Evolutionary conservation across 53 echinoderm and acorn worm genomes (phyloP).

Genomic region (Apostichopus leukothele): DNA sequence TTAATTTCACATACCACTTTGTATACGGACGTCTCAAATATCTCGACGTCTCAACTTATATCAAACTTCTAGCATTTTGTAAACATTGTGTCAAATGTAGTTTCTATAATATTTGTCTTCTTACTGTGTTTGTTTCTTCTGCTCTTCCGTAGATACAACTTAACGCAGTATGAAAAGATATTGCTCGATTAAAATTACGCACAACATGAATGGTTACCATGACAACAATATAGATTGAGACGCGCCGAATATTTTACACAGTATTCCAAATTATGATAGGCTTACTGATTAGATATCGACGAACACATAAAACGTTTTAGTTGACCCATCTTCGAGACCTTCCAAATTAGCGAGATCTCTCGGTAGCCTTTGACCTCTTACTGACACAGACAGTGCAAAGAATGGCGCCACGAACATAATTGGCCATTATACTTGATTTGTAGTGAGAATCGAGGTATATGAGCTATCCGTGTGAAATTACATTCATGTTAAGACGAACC

Average conservation of each 20-base stretch:
- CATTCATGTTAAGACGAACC: not conserved
- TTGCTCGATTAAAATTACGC: too few species aligned
- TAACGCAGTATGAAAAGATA: too few species aligned
- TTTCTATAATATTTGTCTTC: too few species aligned
- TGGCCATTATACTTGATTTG: not conserved
- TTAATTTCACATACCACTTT: too few species aligned
- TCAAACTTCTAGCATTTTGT: too few species aligned
- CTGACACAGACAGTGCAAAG: not conserved
- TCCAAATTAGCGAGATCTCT: slow-evolving; percentile 5
- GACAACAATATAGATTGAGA: not conserved
- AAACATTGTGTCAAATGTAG: too few species aligned
- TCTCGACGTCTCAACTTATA: too few species aligned
- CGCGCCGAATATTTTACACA: not conserved
- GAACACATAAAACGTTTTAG: not conserved
- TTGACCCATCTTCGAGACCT: not conserved
- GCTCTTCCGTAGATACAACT: too few species aligned
- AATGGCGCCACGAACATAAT: not conserved
- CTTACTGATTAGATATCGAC: too few species aligned
- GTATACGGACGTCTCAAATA: too few species aligned
- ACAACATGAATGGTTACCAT: not conserved
- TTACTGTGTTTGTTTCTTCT: too few species aligned
- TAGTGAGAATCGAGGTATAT: not conserved
- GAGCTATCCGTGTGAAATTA: too few species aligned
- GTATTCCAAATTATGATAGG: not conserved
- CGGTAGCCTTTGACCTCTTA: not conserved